Evolutionary conservation across 2,888 invertebrate genomes (phyloP).

Genomic region (Habroteleia sp.): DNA sequence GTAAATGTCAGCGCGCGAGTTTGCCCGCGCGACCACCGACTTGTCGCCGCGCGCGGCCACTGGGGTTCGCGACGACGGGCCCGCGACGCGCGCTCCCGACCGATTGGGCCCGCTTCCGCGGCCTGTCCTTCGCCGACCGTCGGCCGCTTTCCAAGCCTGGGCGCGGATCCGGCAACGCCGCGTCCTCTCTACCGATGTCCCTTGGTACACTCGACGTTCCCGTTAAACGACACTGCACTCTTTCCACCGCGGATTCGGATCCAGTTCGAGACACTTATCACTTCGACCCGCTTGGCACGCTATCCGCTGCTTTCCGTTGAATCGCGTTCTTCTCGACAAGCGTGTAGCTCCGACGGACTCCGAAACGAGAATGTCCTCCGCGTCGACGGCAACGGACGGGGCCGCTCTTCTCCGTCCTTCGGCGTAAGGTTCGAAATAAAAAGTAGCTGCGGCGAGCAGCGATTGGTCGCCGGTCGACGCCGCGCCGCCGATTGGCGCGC

Average conservation of each 20-base stretch:
- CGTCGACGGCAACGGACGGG: slow-evolving; percentile 66
- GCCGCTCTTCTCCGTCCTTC: slow-evolving; percentile 73
- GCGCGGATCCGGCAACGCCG: slow-evolving; percentile 74
- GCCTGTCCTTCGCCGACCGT: no score
- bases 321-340: slow-evolving; percentile 65
- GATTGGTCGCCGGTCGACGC: slow-evolving; percentile 71
- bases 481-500: slow-evolving; percentile 67
- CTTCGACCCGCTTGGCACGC: slow-evolving; percentile 34
- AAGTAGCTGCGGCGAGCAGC: slow-evolving; percentile 65
- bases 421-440: slow-evolving; percentile 74
- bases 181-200: slow-evolving; percentile 73
- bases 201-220: slow-evolving; percentile 42
- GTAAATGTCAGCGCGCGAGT: no score
- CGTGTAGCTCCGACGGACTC: slow-evolving; percentile 77
- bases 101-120: no score
- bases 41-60: no score
- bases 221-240: slow-evolving; percentile 3
- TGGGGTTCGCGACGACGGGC: no score
- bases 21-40: no score
- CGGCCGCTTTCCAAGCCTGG: no score
- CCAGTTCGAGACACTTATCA: slow-evolving; percentile 2
- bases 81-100: no score
- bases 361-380: slow-evolving; percentile 79
- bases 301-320: slow-evolving; percentile 39
- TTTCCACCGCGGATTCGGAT: slow-evolving; percentile 5